These are phyloP conservation scores for Protaetia brevitarsis DNA, from an alignment of 1,140 invertebrate species.

Conservation along the genomic window DNA sequence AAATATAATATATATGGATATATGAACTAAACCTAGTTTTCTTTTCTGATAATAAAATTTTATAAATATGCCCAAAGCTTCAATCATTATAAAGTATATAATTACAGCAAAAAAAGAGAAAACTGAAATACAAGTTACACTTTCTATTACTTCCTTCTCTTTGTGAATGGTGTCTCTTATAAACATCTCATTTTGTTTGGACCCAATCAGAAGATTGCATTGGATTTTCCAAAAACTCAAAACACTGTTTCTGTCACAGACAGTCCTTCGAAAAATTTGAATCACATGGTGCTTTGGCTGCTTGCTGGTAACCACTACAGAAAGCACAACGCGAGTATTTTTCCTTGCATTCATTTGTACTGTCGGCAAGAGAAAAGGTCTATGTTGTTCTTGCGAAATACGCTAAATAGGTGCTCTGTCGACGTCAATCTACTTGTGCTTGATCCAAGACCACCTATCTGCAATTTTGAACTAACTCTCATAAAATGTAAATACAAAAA, in stretches of 20 bases:
- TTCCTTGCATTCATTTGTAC: slow-evolving; percentile 33
- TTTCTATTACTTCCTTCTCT: slow-evolving; percentile 17
- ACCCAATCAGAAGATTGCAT: slow-evolving; percentile 25
- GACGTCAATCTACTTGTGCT: slow-evolving; percentile 11
- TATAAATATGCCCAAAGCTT: background rate
- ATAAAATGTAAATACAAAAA: too few relatives aligned
- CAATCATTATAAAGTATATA: background rate
- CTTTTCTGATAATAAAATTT: slow-evolving; percentile 6
- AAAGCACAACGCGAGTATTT: slow-evolving; percentile 22
- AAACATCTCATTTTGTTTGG: slow-evolving; percentile 25
- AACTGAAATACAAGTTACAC: background rate
- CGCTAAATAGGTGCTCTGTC: background rate
- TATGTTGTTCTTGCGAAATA: slow-evolving; percentile 31
- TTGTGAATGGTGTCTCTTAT: slow-evolving; percentile 5
- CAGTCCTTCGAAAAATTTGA: slow-evolving; percentile 18
- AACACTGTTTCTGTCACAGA: slow-evolving; percentile 21
- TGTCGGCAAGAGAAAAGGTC: slow-evolving; percentile 38
- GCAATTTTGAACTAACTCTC: background rate
- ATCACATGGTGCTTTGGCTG: slow-evolving; percentile 18
- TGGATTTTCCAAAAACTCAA: slow-evolving; percentile 14
- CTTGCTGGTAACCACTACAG: background rate
- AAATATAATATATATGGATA: slow-evolving; percentile 12
- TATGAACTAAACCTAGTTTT: background rate
- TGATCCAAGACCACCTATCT: background rate
- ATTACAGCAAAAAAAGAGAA: slow-evolving; percentile 4